phyloP scores from a whole-genome alignment of 2,888 invertebrate genomes.

The Acanthoscelides obtectus region DNA sequence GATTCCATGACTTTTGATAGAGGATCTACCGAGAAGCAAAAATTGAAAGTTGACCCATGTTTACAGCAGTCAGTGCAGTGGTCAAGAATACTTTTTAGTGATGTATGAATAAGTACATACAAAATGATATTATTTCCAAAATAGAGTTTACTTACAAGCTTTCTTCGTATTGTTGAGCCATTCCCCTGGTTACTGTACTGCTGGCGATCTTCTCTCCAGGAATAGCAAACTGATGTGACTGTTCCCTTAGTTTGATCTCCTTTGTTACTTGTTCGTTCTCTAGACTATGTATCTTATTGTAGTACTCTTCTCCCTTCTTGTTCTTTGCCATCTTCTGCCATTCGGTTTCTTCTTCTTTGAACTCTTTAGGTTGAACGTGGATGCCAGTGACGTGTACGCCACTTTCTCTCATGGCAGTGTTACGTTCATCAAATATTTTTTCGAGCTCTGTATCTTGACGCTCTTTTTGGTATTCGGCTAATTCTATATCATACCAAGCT shows the following conservation, averaged over 20 bases:
- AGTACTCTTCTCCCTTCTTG: conserved; percentile 79
- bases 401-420: conserved; percentile 63
- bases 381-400: conserved; percentile 47
- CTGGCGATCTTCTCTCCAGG: conserved; percentile 77
- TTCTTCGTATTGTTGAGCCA: conserved; percentile 83
- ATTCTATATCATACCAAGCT: conserved; percentile 92
- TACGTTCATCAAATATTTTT: conserved; percentile 81
- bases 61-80: too few relatives aligned
- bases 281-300: conserved; percentile 73
- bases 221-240: conserved; percentile 76
- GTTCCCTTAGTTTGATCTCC: conserved; percentile 72
- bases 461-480: conserved; percentile 77
- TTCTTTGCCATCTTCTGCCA: conserved; percentile 80
- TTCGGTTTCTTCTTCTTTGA: conserved; percentile 72
- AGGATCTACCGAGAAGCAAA: too few relatives aligned
- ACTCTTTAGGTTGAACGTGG: conserved; percentile 56
- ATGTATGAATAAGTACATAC: too few relatives aligned
- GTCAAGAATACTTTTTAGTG: too few relatives aligned
- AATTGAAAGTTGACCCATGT: too few relatives aligned
- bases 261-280: conserved; percentile 82
- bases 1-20: too few relatives aligned
- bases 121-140: too few relatives aligned
- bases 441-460: conserved; percentile 81
- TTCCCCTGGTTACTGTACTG: conserved; percentile 74
- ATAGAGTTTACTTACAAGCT: conserved; percentile 76